Conservation (phyloP, 2,888 invertebrate genomes). For the Calameuta idolon region DNA sequence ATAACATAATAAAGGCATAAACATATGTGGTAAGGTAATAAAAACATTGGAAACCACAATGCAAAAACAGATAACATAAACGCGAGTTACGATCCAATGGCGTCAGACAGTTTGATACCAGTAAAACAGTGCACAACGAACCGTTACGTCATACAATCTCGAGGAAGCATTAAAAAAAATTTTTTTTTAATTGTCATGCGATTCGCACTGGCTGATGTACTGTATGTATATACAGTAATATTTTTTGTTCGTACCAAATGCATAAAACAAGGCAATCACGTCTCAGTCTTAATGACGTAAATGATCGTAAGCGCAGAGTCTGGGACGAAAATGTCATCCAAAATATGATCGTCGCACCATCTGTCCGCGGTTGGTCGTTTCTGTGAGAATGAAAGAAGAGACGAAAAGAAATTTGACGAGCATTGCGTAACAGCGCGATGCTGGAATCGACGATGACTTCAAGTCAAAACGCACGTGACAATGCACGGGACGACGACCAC, state of each 20-base stretch:
- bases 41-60: not conserved
- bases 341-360: not conserved
- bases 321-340: not conserved
- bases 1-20: constrained; percentile 1
- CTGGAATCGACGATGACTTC: not conserved
- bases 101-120: not conserved
- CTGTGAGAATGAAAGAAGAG: not conserved
- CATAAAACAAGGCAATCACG: not conserved
- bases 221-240: not conserved
- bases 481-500: not conserved
- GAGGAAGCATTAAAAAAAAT: constrained; percentile 12
- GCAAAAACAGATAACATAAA: not conserved
- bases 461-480: not conserved
- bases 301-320: not conserved
- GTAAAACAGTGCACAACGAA: not conserved
- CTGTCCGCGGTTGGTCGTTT: not conserved
- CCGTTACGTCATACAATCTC: not conserved
- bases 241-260: not conserved
- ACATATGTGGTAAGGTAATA: not conserved
- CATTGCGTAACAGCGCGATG: not conserved
- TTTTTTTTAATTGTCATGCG: not conserved
- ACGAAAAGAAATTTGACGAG: not conserved
- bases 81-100: not conserved
- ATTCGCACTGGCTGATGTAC: not conserved
- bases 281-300: not conserved